Evolutionary conservation across 2,797 vertebrate species (phyloP).

Genomic region (Bradypodion ventrale): DNA sequence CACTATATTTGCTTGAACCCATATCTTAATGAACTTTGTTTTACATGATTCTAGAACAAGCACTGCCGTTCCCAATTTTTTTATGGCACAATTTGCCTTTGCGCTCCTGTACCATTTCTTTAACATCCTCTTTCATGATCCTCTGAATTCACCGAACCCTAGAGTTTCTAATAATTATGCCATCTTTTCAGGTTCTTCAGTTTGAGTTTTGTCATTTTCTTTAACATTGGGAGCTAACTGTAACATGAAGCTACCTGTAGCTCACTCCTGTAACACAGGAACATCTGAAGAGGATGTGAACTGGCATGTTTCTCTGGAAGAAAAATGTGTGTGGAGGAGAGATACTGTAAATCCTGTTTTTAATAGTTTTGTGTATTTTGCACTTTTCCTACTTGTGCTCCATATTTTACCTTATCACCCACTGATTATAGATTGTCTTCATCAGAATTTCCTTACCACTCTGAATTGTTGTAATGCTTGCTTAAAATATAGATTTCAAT

Average conservation of each 20-base stretch:
- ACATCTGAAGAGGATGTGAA: not conserved
- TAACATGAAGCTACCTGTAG: not conserved
- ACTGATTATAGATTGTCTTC: not conserved
- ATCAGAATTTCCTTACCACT: not conserved
- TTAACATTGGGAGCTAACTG: not conserved
- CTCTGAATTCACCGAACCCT: not conserved
- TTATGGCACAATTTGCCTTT: not conserved
- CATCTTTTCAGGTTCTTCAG: not conserved
- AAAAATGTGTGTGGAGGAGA: not conserved
- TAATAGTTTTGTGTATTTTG: not conserved
- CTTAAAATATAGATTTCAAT: not conserved
- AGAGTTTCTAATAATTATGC: not conserved
- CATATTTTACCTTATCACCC: not conserved
- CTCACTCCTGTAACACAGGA: not conserved
- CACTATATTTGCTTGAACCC: not conserved
- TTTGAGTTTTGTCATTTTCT: not conserved
- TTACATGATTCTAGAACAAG: constrained; percentile 4
- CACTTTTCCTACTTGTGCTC: not conserved
- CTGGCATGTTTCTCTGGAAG: not conserved
- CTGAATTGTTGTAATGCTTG: not conserved
- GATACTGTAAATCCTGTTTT: not conserved
- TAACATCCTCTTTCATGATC: not conserved
- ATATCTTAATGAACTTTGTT: not conserved
- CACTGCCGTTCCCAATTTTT: not conserved
- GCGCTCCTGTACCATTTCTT: not conserved